phyloP scores from a whole-genome alignment of 1,140 invertebrate species.

The Penaeus vannamei region DNA sequence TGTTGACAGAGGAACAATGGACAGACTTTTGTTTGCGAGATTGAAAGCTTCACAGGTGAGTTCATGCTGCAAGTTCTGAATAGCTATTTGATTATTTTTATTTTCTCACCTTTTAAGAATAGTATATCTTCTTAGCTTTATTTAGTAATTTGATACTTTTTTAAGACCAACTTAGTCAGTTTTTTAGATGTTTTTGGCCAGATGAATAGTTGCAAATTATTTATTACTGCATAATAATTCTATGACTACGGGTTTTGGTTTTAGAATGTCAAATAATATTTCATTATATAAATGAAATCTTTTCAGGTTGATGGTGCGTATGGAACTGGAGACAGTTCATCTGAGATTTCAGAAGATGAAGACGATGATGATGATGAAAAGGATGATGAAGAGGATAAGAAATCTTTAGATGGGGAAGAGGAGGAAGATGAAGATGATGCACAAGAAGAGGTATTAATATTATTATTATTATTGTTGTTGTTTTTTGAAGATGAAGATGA shows the following conservation, averaged over 20 bases:
- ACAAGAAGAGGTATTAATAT: slow-evolving; percentile 71
- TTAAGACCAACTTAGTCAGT: too few species aligned
- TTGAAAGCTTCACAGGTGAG: slow-evolving; percentile 57
- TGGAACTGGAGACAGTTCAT: slow-evolving; percentile 58
- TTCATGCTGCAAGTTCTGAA: neutral
- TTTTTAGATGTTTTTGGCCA: too few species aligned
- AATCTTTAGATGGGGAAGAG: slow-evolving; percentile 78
- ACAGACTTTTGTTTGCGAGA: slow-evolving; percentile 35
- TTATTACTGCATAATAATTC: too few species aligned
- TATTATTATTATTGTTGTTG: too few species aligned
- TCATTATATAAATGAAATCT: neutral
- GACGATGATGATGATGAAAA: slow-evolving; percentile 75
- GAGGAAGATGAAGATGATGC: slow-evolving; percentile 81
- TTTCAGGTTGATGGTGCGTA: slow-evolving; percentile 53
- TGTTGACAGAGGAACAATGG: slow-evolving; percentile 45
- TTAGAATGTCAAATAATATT: too few species aligned
- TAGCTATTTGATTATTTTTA: neutral
- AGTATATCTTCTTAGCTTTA: too few species aligned
- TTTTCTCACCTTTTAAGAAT: neutral
- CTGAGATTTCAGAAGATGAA: slow-evolving; percentile 77
- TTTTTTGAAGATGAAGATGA: too few species aligned
- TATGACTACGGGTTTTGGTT: too few species aligned
- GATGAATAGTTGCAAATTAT: too few species aligned
- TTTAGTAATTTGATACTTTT: too few species aligned
- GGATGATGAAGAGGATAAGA: slow-evolving; percentile 76